Percentiles rank a stretch among this genome's conserved stretches.
phyloP scores from a whole-genome alignment of 2,113 vertebrate species.

The Brienomyrus longianalis region DNA sequence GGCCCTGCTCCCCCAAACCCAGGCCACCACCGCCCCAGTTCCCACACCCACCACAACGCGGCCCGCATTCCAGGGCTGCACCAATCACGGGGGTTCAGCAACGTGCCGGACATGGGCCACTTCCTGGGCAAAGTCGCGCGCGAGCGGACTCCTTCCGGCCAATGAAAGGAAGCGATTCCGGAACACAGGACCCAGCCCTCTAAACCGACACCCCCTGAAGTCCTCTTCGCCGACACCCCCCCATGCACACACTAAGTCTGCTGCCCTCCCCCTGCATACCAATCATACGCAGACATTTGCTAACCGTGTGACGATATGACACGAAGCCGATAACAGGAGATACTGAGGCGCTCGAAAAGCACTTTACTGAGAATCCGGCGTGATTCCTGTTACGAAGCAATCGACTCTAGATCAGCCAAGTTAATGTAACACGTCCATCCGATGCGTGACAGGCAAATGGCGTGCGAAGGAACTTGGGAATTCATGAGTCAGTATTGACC shows the following conservation, averaged over 20 bases:
- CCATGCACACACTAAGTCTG: neutral
- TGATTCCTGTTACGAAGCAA: neutral
- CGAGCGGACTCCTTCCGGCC: conserved; percentile 79
- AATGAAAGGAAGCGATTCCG: conserved; percentile 43
- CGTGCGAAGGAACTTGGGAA: neutral
- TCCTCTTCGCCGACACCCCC: neutral
- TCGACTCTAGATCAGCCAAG: neutral
- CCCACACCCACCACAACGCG: conserved; percentile 44
- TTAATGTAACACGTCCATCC: neutral
- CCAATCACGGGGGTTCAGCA: conserved; percentile 55
- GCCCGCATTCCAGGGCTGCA: conserved; percentile 51
- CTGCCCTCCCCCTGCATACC: neutral
- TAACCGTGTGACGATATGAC: neutral
- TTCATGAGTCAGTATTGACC: neutral
- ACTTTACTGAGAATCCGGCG: neutral
- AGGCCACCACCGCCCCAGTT: conserved; percentile 45
- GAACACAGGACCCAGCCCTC: neutral
- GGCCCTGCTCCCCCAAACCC: conserved; percentile 45
- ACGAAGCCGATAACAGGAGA: neutral
- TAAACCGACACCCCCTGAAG: neutral
- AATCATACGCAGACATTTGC: neutral
- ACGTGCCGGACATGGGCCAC: conserved; percentile 76
- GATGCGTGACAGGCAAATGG: too few species aligned
- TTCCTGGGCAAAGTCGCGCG: conserved; percentile 73
- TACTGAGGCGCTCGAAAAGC: neutral